Conservation (phyloP, 2,797 vertebrate genomes). For the Pogoniulus pusillus region DNA sequence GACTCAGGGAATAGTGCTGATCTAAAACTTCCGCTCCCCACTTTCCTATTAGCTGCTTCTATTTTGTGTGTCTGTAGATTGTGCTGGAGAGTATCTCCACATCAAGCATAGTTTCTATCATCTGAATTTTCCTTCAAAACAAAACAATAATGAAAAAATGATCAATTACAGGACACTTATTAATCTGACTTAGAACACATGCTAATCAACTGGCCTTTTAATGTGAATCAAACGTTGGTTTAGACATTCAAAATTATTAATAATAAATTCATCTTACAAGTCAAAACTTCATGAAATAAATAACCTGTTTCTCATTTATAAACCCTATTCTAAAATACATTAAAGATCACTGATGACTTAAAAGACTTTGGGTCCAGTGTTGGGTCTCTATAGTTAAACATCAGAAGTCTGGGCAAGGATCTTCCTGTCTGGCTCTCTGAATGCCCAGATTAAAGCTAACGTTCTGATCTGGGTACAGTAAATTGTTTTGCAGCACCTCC, state of each 20-base stretch:
- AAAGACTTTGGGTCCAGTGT: conserved; percentile 56
- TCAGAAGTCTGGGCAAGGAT: conserved; percentile 32
- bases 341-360: conserved; percentile 30
- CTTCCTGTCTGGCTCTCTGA: conserved; percentile 6
- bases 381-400: conserved; percentile 21
- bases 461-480: conserved; percentile 31
- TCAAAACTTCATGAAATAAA: conserved; percentile 66
- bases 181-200: conserved; percentile 51
- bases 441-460: conserved; percentile 64
- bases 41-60: not conserved
- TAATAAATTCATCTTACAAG: conserved; percentile 48
- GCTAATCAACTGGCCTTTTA: conserved; percentile 50
- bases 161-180: conserved; percentile 45
- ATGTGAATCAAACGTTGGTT: conserved; percentile 35
- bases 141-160: conserved; percentile 19
- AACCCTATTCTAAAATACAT: conserved; percentile 59
- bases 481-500: conserved; percentile 9
- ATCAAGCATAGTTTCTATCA: not conserved
- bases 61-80: not conserved
- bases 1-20: not conserved
- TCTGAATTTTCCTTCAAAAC: conserved; percentile 1
- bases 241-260: conserved; percentile 37
- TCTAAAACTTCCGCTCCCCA: not conserved
- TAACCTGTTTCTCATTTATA: conserved; percentile 64
- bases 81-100: not conserved